These are phyloP conservation scores for Sebastes minor DNA, from an alignment of 2,797 vertebrate species.

Conservation along the genomic window DNA sequence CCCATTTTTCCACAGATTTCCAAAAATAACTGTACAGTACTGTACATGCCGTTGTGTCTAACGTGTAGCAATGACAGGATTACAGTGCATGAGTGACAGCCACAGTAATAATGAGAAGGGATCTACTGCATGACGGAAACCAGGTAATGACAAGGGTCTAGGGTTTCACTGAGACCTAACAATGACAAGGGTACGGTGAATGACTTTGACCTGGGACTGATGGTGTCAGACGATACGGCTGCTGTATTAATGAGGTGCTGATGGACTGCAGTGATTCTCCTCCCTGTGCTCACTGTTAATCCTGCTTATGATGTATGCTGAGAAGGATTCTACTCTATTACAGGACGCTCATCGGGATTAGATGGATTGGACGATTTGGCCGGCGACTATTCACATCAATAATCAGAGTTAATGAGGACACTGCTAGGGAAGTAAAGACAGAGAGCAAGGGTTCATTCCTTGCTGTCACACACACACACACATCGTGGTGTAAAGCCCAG, in stretches of 20 bases:
- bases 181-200: conserved; percentile 17
- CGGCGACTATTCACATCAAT: conserved; percentile 25
- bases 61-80: conserved; percentile 23
- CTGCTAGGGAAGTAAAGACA: not conserved
- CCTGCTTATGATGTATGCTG: not conserved
- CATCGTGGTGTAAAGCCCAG: conserved; percentile 32
- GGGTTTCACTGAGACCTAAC: conserved; percentile 34
- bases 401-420: conserved; percentile 30
- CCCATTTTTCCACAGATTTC: conserved; percentile 21
- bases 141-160: conserved; percentile 37
- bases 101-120: conserved; percentile 8
- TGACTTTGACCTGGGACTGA: conserved; percentile 47
- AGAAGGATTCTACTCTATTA: conserved; percentile 13
- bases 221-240: conserved; percentile 29
- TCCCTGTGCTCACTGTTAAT: conserved; percentile 5
- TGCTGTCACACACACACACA: conserved; percentile 23
- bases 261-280: conserved; percentile 40
- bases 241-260: conserved; percentile 57
- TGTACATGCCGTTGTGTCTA: not conserved
- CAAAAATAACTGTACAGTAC: conserved; percentile 30
- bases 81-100: conserved; percentile 14
- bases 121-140: conserved; percentile 10
- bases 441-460: conserved; percentile 31
- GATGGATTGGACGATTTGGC: conserved; percentile 23
- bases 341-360: not conserved